Base-by-base conservation (phyloP, 1,140 invertebrate species). In the Pomphorhynchus laevis region DNA sequence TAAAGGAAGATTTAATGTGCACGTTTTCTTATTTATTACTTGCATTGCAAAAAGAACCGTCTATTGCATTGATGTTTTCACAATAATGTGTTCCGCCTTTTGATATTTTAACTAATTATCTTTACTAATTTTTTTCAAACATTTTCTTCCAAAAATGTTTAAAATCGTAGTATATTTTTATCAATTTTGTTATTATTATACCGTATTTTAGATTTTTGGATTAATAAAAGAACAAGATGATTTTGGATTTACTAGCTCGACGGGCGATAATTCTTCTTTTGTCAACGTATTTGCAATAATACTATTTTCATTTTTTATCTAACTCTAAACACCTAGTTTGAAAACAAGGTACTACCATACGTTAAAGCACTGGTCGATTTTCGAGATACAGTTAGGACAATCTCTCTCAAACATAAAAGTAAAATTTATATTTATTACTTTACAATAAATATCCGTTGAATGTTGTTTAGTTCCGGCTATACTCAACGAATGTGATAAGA, bases 321-420 rank as follows among this genome's bases (percentile, higher is more conserved):
- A 20, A 21, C 34, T 43, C 18, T 18, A 22, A 31, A 45, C 23
- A 48, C 49, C 34, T 44, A 73, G 67, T 36, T 66, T 34, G 80
- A 93, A 57, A 63, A 70, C 40, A 58, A 64, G 1, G 63, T 86
- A 20, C 69, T 86, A 64, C 82, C 82, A 0, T 84, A 76, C 56
- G 59, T 91, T 16, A 65, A 67, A 46, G 70, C 71, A 20, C 55
- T 93, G 41, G 69, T 75, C 1, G 62, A 72, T 38, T 91, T 93
- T 57, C 64, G 82, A 6, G 70, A 74, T 38, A 62, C 65, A 41
- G 67, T 91, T 2, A 63, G 82, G 22, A 62, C 64, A 37, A 65
- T 69, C 39, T 75, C 77, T 1, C 66, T 69, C 44, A 56, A 58
- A 4, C 52, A 69, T 1, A 73, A 74, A 54, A 49, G 56, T 51